A percentile compares a stretch with the other conserved stretches of the same genome.
phyloP scores from a whole-genome alignment of 2,113 vertebrate species.

The Chloebia gouldiae region DNA sequence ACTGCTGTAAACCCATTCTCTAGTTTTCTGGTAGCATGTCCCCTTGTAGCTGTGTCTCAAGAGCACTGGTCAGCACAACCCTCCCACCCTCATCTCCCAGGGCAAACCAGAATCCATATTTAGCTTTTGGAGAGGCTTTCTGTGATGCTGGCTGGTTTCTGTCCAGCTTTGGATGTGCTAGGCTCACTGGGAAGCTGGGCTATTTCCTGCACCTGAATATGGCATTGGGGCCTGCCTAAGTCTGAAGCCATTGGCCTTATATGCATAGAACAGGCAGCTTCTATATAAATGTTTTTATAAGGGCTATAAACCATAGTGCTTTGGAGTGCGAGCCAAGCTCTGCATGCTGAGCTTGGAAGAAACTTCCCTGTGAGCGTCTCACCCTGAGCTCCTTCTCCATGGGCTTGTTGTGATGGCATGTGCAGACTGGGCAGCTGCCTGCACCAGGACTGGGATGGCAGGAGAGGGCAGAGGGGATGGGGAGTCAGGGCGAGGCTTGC shows the following conservation, averaged over 20 bases:
- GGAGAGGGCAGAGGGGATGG: background rate
- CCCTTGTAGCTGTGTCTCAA: background rate
- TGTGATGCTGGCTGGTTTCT: slow-evolving; percentile 12
- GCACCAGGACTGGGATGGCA: background rate
- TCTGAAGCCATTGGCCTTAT: slow-evolving; percentile 51
- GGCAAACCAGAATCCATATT: slow-evolving; percentile 25
- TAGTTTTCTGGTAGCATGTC: background rate
- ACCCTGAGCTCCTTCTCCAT: background rate
- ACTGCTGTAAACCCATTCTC: background rate
- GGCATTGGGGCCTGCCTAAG: slow-evolving; percentile 29
- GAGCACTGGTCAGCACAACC: background rate
- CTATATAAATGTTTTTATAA: slow-evolving; percentile 63
- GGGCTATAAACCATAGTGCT: background rate
- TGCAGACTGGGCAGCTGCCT: background rate
- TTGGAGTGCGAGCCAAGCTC: background rate
- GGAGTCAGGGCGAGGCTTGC: background rate
- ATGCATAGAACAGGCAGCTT: slow-evolving; percentile 52
- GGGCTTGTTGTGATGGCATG: background rate
- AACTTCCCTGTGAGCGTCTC: background rate
- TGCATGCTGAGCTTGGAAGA: background rate
- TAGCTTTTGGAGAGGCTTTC: slow-evolving; percentile 28
- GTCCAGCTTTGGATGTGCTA: slow-evolving; percentile 35
- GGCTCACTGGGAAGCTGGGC: background rate
- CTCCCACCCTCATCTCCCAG: background rate
- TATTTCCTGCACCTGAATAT: slow-evolving; percentile 3